These are phyloP conservation scores for Thyatira batis DNA, from an alignment of 2,888 invertebrate genomes.

Conservation along the genomic window DNA sequence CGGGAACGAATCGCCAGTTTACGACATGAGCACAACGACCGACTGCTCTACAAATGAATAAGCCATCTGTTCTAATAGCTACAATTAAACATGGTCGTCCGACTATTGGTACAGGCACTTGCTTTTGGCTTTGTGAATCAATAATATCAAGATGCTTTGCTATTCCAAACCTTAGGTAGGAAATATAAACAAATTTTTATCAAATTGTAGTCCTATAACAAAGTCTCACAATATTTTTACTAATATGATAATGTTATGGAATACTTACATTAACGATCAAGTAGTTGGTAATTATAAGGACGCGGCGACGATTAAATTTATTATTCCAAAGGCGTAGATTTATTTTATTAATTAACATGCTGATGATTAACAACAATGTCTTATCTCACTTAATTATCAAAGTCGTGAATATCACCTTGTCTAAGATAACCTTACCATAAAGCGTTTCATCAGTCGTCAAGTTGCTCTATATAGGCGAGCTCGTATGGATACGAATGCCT, in stretches of 20 bases:
- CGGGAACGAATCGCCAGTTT: slow-evolving; percentile 81
- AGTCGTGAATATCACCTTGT: slow-evolving; percentile 44
- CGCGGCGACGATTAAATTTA: background rate
- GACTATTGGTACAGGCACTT: slow-evolving; percentile 49
- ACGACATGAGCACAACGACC: slow-evolving; percentile 79
- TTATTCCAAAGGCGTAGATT: background rate
- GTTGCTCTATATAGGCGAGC: slow-evolving; percentile 62
- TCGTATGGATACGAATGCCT: slow-evolving; percentile 49
- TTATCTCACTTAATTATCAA: slow-evolving; percentile 42
- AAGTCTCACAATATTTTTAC: background rate
- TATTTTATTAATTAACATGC: slow-evolving; percentile 3
- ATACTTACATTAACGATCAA: too few species aligned
- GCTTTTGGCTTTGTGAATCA: slow-evolving; percentile 62
- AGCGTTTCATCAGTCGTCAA: slow-evolving; percentile 59
- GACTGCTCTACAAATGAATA: slow-evolving; percentile 82
- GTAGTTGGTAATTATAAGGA: too few species aligned
- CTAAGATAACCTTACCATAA: slow-evolving; percentile 44
- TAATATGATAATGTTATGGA: too few species aligned
- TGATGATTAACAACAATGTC: slow-evolving; percentile 23
- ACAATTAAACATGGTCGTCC: slow-evolving; percentile 79
- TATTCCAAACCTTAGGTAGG: background rate
- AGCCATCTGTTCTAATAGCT: slow-evolving; percentile 82
- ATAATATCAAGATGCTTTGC: slow-evolving; percentile 38
- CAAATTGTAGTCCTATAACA: too few species aligned
- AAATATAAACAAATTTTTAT: background rate